Conservation (phyloP, 2,888 invertebrate genomes). For the Amphipoea oculea region DNA sequence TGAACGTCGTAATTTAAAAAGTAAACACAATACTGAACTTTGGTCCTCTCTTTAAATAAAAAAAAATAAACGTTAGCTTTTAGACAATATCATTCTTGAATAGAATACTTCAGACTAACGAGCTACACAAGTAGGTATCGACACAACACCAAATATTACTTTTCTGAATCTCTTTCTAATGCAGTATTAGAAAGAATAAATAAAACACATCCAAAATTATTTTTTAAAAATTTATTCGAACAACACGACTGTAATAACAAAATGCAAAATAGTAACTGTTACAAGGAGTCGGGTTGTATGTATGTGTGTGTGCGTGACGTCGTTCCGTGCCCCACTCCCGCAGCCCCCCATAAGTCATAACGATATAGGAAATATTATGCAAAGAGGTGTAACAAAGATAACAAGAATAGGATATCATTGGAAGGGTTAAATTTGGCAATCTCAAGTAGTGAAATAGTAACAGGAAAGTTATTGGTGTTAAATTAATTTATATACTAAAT, state of each 20-base stretch:
- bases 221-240: constrained; percentile 86
- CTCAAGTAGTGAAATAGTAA: constrained; percentile 75
- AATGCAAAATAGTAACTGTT: constrained; percentile 88
- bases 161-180: too few species aligned
- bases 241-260: constrained; percentile 90
- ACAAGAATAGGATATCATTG: constrained; percentile 79
- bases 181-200: constrained; percentile 36
- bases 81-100: background rate
- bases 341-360: constrained; percentile 64
- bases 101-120: background rate
- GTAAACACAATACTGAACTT: too few species aligned
- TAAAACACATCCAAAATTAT: constrained; percentile 60
- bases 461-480: constrained; percentile 79
- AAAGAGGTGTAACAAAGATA: constrained; percentile 81
- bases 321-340: constrained; percentile 71
- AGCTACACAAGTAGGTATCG: background rate
- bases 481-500: constrained; percentile 78
- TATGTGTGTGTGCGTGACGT: constrained; percentile 69
- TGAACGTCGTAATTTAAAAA: background rate
- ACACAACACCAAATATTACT: background rate
- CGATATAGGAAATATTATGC: constrained; percentile 66
- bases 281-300: constrained; percentile 80
- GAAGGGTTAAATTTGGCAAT: constrained; percentile 87
- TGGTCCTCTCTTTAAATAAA: too few species aligned
- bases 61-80: too few species aligned